Evolutionary conservation across 2,797 vertebrate species (phyloP), one percentile per base, ranked within the genome.

Genomic region (Tokudaia tokunoshimensis): DNA sequence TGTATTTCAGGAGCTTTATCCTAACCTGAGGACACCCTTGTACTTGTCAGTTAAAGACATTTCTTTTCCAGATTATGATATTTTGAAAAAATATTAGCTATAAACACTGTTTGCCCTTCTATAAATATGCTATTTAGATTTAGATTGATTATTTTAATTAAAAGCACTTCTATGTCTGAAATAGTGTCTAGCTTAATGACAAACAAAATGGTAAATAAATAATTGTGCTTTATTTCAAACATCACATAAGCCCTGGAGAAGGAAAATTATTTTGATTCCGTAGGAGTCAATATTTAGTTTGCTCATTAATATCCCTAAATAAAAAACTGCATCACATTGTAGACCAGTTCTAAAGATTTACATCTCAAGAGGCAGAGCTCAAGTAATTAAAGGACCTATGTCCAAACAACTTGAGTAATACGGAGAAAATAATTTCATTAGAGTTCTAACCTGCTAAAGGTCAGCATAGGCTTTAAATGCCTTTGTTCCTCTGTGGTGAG

Each of bases 351-450:
- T 67, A 86, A 82, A 95, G 11, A 44, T 72, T 87, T 82, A 65
- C 44, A n/a, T 61, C 34, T 1, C 15, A 41, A 91, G 84, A 85
- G 4, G 41, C 7, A 82, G 41, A 80, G 17, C 61, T 75, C 10
- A 80, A n/a, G 11, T 44, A 59, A 61, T 50, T 96, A 75, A 90
- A 92, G 87, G 3, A 84, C 10, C 10, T 79, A 52, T 3, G 34
- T 92, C 3, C 37, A 44, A 72, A 70, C 75, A 59, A 65, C 9
- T 88, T 87, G 5, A 59, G 15, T 87, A 92, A 93, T 90, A 17
- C 17, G 26, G 29, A 75, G 8, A 67, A 92, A 92, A 90, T 79
- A 87, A 79, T 76, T 95, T 94, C 47, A 41, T 92, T 84, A 88
- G 19, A 97, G 10, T 4, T 79, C 29, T 92, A n/a, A 2, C 24